These are phyloP conservation scores for Pilophorus perplexus DNA, from an alignment of 2,888 invertebrate species.

Conservation along the genomic window DNA sequence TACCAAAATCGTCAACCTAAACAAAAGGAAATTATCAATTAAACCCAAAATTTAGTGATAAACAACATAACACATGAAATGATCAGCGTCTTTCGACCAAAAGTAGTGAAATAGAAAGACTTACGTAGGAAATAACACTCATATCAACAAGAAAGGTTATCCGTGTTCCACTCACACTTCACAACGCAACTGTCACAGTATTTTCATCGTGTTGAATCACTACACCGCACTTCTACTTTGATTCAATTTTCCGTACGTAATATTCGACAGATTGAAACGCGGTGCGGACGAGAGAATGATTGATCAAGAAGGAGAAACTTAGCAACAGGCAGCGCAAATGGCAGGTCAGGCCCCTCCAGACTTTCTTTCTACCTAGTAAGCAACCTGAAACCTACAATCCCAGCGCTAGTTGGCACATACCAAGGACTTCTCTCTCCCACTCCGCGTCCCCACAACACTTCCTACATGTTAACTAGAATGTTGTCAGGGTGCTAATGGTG, in stretches of 20 bases:
- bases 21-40: no score
- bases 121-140: conserved; percentile 24
- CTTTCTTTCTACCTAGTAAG: conserved; percentile 26
- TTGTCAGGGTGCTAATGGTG: background rate
- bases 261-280: no score
- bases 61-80: no score
- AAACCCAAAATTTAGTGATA: no score
- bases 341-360: conserved; percentile 28
- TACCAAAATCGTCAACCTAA: no score
- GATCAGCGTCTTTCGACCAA: background rate
- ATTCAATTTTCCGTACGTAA: no score
- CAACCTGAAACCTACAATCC: conserved; percentile 28
- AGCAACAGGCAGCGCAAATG: conserved; percentile 24
- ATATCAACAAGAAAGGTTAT: conserved; percentile 20
- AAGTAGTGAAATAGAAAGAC: background rate
- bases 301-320: conserved; percentile 26
- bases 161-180: conserved; percentile 17
- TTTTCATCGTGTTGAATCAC: no score
- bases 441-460: conserved; percentile 3
- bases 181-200: background rate
- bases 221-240: no score
- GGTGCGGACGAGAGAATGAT: background rate
- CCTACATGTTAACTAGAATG: conserved; percentile 10
- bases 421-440: conserved; percentile 20
- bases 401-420: conserved; percentile 30